Conservation (phyloP, 2,797 vertebrate genomes). For the Harpagifer antarcticus region DNA sequence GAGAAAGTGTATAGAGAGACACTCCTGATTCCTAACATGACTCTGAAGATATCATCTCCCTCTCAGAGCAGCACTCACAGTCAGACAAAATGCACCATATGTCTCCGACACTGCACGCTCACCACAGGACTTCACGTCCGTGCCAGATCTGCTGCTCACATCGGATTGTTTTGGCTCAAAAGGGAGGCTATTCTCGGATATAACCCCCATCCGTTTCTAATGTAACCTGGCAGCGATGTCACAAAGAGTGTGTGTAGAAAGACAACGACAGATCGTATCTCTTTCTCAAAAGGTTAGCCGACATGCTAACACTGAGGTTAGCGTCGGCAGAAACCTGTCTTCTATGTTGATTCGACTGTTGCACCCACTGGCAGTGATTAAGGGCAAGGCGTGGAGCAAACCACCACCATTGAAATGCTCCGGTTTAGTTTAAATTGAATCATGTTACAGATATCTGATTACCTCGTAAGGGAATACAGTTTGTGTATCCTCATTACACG, state of each 20-base stretch:
- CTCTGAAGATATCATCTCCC: constrained; percentile 35
- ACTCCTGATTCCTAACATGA: constrained; percentile 21
- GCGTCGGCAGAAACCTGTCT: not conserved
- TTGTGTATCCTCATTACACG: too few relatives aligned
- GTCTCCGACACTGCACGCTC: constrained; percentile 51
- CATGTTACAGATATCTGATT: too few relatives aligned
- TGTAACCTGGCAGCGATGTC: constrained; percentile 42
- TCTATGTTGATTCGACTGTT: not conserved
- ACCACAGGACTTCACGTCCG: constrained; percentile 26
- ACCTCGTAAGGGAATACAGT: too few relatives aligned
- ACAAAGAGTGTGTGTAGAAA: constrained; percentile 24
- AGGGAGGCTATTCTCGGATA: constrained; percentile 31
- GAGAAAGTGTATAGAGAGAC: constrained; percentile 16
- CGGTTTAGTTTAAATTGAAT: too few relatives aligned
- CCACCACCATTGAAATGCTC: not conserved
- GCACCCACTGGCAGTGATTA: not conserved
- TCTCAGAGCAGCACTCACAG: constrained; percentile 53
- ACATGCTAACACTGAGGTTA: constrained; percentile 6
- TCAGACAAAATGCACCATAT: constrained; percentile 63
- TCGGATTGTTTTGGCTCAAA: constrained; percentile 57
- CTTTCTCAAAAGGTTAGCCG: constrained; percentile 11
- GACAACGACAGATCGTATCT: constrained; percentile 39
- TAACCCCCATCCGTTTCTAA: constrained; percentile 38
- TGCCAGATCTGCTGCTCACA: constrained; percentile 55
- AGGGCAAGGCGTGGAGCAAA: not conserved